These are phyloP conservation scores for Toxotes chatareus DNA, from an alignment of 2,113 vertebrate species.

Conservation along the genomic window DNA sequence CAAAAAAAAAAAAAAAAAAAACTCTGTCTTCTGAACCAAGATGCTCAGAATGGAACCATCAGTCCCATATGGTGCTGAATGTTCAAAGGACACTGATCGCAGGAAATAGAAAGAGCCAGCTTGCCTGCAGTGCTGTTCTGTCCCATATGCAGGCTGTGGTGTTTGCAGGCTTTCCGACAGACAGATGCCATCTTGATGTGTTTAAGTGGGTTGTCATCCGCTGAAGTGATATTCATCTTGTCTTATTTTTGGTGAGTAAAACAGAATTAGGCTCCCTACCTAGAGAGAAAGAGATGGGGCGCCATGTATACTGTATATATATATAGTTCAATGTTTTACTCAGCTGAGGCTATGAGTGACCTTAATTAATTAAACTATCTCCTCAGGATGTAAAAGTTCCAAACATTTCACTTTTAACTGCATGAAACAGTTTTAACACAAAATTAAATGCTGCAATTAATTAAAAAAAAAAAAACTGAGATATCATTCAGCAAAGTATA, in stretches of 20 bases:
- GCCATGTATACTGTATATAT: not conserved
- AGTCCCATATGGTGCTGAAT: slow-evolving; percentile 78
- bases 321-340: not conserved
- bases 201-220: slow-evolving; percentile 56
- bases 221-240: slow-evolving; percentile 31
- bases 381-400: not conserved
- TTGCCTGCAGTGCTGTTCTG: slow-evolving; percentile 63
- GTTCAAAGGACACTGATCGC: slow-evolving; percentile 72
- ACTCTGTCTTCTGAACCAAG: slow-evolving; percentile 46
- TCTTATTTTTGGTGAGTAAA: slow-evolving; percentile 20
- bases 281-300: slow-evolving; percentile 12
- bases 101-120: slow-evolving; percentile 65
- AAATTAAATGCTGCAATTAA: too few species aligned
- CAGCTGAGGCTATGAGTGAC: not conserved
- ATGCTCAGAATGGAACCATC: slow-evolving; percentile 57
- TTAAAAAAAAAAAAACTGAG: too few species aligned
- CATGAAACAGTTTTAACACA: not conserved
- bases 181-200: slow-evolving; percentile 71
- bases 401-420: not conserved
- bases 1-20: slow-evolving; percentile 33
- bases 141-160: slow-evolving; percentile 56
- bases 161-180: slow-evolving; percentile 48
- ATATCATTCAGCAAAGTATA: too few species aligned
- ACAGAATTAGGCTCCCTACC: slow-evolving; percentile 23
- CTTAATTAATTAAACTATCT: slow-evolving; percentile 7